These are phyloP conservation scores for Heterocephalus glaber DNA, from an alignment of 2,113 vertebrate species.

Conservation along the genomic window DNA sequence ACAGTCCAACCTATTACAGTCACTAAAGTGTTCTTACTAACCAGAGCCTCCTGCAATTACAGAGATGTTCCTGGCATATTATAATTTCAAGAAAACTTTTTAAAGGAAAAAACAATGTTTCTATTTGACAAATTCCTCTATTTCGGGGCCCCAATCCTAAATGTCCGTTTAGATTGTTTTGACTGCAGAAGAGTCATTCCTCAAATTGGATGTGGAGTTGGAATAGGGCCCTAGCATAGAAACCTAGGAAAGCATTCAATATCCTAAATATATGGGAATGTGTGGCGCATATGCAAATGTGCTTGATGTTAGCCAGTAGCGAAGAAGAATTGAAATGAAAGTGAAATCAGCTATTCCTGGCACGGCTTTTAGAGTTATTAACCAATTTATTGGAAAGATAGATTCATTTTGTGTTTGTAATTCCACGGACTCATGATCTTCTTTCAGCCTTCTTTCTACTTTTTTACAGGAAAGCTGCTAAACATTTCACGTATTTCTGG, in stretches of 20 bases:
- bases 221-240: slow-evolving; percentile 4
- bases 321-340: slow-evolving; percentile 54
- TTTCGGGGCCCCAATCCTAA: not conserved
- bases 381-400: slow-evolving; percentile 23
- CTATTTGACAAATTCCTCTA: not conserved
- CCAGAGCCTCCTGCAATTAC: not conserved
- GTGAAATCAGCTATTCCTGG: not conserved
- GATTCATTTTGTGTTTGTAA: slow-evolving; percentile 42
- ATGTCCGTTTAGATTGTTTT: slow-evolving; percentile 9
- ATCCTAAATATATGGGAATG: slow-evolving; percentile 64
- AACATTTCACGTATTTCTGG: slow-evolving; percentile 30
- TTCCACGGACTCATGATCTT: slow-evolving; percentile 5
- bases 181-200: slow-evolving; percentile 29
- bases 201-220: slow-evolving; percentile 61
- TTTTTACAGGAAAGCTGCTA: slow-evolving; percentile 50
- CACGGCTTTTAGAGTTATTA: slow-evolving; percentile 53
- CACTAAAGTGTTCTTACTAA: not conserved
- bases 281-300: slow-evolving; percentile 39
- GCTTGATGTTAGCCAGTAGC: not conserved
- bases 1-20: not conserved
- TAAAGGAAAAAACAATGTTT: not conserved
- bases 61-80: not conserved
- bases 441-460: slow-evolving; percentile 14
- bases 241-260: slow-evolving; percentile 54
- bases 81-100: not conserved